These are phyloP conservation scores for Callionymus lyra DNA, from an alignment of 2,113 vertebrate species.

Conservation along the genomic window DNA sequence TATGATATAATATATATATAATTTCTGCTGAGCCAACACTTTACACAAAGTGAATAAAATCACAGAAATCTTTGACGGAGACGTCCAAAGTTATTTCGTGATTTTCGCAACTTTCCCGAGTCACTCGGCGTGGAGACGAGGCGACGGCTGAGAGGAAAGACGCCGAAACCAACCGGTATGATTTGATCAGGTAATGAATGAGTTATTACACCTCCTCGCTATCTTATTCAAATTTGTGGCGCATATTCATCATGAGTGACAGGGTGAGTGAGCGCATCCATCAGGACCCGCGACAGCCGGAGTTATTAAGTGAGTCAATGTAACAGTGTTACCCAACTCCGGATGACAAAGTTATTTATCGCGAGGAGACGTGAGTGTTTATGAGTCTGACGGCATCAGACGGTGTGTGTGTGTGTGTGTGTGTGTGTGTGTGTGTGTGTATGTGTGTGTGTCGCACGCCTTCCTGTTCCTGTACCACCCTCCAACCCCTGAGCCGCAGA, in stretches of 20 bases:
- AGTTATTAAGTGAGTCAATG: slow-evolving; percentile 66
- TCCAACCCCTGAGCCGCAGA: slow-evolving; percentile 84
- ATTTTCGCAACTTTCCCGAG: too few species aligned
- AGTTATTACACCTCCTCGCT: slow-evolving; percentile 26
- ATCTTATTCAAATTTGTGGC: slow-evolving; percentile 31
- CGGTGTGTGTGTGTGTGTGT: slow-evolving; percentile 9
- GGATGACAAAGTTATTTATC: slow-evolving; percentile 66
- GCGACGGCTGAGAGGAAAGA: slow-evolving; percentile 12
- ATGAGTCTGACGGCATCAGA: not conserved
- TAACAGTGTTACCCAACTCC: slow-evolving; percentile 57
- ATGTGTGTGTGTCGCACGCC: slow-evolving; percentile 75
- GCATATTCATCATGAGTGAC: slow-evolving; percentile 60
- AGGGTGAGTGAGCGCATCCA: slow-evolving; percentile 64
- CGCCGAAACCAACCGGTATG: slow-evolving; percentile 35
- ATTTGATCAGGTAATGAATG: slow-evolving; percentile 53
- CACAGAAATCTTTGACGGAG: too few species aligned
- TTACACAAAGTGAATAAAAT: too few species aligned
- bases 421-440: slow-evolving; percentile 36
- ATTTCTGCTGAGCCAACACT: too few species aligned
- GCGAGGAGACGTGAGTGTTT: slow-evolving; percentile 18
- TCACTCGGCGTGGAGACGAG: too few species aligned
- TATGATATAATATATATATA: too few species aligned
- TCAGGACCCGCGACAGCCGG: slow-evolving; percentile 56
- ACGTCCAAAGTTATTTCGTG: too few species aligned
- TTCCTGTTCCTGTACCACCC: slow-evolving; percentile 74